phyloP scores from a whole-genome alignment of 2,113 vertebrate species.

The Parotia lawesii region DNA sequence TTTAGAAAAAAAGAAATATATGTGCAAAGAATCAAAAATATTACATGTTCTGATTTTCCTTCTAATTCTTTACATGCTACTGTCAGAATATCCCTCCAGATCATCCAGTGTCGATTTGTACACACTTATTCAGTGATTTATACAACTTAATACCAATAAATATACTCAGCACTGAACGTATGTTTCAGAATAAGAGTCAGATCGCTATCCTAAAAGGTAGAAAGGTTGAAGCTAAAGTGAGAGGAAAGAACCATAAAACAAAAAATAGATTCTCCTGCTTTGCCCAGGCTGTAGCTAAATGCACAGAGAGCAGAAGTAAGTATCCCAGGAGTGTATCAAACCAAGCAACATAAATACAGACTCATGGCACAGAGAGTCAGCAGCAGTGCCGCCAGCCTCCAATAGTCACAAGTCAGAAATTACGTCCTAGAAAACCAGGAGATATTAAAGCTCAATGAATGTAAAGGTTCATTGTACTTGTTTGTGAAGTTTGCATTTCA shows the following conservation, averaged over 20 bases:
- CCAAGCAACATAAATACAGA: neutral
- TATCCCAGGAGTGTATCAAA: conserved; percentile 3
- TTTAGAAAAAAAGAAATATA: neutral
- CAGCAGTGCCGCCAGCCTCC: neutral
- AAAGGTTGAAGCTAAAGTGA: neutral
- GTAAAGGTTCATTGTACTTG: neutral
- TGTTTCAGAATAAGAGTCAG: neutral
- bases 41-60: neutral
- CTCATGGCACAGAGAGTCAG: neutral
- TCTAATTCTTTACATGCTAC: neutral
- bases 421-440: neutral
- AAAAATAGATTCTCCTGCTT: neutral
- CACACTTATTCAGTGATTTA: neutral
- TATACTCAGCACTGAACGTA: neutral
- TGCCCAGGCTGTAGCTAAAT: neutral
- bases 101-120: neutral
- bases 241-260: neutral
- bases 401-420: neutral
- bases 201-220: neutral
- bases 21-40: neutral
- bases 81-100: neutral
- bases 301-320: neutral
- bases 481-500: neutral
- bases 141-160: neutral
- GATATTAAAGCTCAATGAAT: neutral